phyloP scores from a whole-genome alignment of 2,888 invertebrate species.

The Cantharis lateralis region DNA sequence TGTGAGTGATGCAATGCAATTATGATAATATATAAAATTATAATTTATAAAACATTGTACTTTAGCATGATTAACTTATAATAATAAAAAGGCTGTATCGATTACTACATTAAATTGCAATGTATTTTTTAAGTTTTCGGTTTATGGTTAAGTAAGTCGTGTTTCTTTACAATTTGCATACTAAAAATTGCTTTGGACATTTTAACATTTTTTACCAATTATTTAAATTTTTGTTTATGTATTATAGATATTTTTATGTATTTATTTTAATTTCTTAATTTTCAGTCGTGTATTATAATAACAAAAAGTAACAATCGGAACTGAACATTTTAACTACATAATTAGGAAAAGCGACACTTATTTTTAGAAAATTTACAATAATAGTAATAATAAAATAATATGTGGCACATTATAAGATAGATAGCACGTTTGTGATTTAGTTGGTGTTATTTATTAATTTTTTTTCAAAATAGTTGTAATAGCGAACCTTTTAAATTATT shows the following conservation, averaged over 20 bases:
- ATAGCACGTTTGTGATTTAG: slow-evolving; percentile 11
- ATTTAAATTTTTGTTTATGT: neutral
- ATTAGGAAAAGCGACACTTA: slow-evolving; percentile 20
- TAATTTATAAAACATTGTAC: neutral
- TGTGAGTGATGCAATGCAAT: neutral
- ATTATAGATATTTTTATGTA: neutral
- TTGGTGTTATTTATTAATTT: slow-evolving; percentile 7
- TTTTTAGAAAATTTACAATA: slow-evolving; percentile 27
- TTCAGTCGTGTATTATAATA: neutral
- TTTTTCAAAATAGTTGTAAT: slow-evolving; percentile 2
- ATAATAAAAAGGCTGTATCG: neutral
- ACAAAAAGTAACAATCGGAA: neutral
- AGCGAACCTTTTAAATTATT: slow-evolving; percentile 11
- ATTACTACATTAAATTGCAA: neutral
- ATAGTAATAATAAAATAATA: slow-evolving; percentile 8
- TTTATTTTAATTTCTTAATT: neutral
- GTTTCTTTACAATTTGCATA: neutral
- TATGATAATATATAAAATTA: neutral
- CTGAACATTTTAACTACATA: slow-evolving; percentile 9
- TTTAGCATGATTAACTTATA: neutral
- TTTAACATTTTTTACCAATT: neutral
- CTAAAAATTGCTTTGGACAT: neutral
- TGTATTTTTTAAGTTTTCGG: neutral
- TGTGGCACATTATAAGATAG: slow-evolving; percentile 13
- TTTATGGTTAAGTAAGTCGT: neutral